Evolutionary conservation across 1,140 invertebrate genomes (phyloP), one percentile per base, ranked within the genome.

Genomic region (Harpegnathos saltator): DNA sequence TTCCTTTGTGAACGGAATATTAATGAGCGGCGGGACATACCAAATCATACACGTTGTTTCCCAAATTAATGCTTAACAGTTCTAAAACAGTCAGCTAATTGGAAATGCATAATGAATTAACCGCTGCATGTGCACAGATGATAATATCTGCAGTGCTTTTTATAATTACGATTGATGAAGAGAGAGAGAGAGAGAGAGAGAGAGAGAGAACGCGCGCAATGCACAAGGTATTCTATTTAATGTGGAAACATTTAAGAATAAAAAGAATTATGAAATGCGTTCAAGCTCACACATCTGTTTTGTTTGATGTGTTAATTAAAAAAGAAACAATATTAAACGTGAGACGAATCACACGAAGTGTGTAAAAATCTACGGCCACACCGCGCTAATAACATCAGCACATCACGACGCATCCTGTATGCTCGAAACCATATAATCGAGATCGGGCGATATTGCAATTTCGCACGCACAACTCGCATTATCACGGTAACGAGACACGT

Each of bases 1-100:
- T 74, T 73, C 58, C 69, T 74, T 73, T 80, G 52, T 33, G 22
- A 38, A 22, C 33, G 52, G 52, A 69, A 69, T 69, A 24, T 69
- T 66, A 80, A 80, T 80, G n/a, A 77, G 26, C 59, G 33, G 44
- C n/a, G 9, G 5, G 12, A 59, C 17, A 68, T 52, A 56, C n/a
- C n/a, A n/a, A n/a, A 78, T 19, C n/a, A 22, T 22, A 19, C n/a
- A 56, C 54, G n/a, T 19, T 19, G 17, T 22, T 56, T 12, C 44
- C 38, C 12, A 50, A 5, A 29, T 69, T n/a, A 52, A 17, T 3
- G 3, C 17, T 69, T 26, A 52, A 29, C 26, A 29, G 48, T 24
- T 26, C 5, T 3, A 68, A 68, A 24, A 48, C 38, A 7, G 0
- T 1, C 29, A 33, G 5, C 29, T 44, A 44, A 44, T 44, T 44